Conservation (phyloP, 2,113 vertebrate species). For the Procapra przewalskii region DNA sequence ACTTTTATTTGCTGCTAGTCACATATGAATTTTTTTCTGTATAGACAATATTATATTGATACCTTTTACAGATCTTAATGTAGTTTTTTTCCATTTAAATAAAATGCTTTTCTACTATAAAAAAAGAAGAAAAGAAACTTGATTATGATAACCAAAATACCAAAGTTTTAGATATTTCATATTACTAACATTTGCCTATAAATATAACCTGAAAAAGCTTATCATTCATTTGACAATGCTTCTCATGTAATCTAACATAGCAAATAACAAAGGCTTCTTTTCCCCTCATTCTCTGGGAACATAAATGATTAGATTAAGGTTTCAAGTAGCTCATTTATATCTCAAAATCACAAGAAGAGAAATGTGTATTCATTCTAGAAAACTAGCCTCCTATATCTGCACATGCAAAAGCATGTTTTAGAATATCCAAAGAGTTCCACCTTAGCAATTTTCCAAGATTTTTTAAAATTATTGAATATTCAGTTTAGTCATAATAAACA, state of each 20-base stretch:
- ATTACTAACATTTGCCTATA: neutral
- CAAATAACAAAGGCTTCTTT: neutral
- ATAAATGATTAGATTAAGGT: neutral
- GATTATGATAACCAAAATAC: neutral
- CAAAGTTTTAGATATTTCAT: neutral
- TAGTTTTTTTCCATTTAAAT: constrained; percentile 86
- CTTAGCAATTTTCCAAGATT: neutral
- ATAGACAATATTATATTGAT: constrained; percentile 77
- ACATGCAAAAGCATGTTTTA: neutral
- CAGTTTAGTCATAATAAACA: neutral
- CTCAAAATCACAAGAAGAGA: neutral
- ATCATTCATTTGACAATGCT: neutral
- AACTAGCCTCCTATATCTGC: neutral
- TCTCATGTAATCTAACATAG: neutral
- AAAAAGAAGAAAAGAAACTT: neutral
- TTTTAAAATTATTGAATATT: neutral
- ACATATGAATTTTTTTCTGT: constrained; percentile 75
- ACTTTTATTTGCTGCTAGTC: constrained; percentile 79
- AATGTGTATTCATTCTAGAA: neutral
- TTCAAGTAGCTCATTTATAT: neutral
- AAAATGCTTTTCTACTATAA: constrained; percentile 84
- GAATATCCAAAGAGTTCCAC: neutral
- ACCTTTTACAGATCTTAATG: constrained; percentile 83
- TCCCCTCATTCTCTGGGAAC: neutral
- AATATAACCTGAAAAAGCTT: neutral